Evolutionary conservation across 1,140 invertebrate species (phyloP), one percentile per base, ranked within the genome.

Genomic region (Leptinotarsa texana): DNA sequence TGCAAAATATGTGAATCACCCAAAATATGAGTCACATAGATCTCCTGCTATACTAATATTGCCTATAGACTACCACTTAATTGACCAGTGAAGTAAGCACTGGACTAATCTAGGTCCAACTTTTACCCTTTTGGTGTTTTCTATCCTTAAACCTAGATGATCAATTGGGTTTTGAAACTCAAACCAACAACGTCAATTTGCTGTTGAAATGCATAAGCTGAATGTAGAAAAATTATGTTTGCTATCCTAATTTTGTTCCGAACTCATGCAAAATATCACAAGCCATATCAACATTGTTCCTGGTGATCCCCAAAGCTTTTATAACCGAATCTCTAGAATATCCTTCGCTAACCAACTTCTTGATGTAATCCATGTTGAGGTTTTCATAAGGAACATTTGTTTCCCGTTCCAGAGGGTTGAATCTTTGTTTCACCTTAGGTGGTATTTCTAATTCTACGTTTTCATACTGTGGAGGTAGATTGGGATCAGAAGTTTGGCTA

Each of bases 201-300:
- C 48, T 69, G 27, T 57, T n/a, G 21, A 51, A 57, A 57, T 5
- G 51, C 51, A 72, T 42, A 62, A 18, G 17, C 17, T n/a, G 3
- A 62, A 17, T 47, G 22, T 33, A 72, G 13, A 72, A 47, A 48
- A 47, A 69, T 47, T 71, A 71, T 13, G 51, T 69, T 18, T 79
- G 82, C 81, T 84, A 84, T 83, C 83, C 83, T 75, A 85, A 77
- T 82, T 92, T 92, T n/a, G 90, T 90, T 13, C 89, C 95, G 86
- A 98, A 98, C 85, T 97, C 95, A 84, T 96, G 93, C 79, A 98
- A 88, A 86, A 98, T 98, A 86, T 97, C 95, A 87, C 95, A 93
- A 33, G 96, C 96, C 96, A 98, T 97, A 85, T 94, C 93, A 48
- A 97, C 89, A 86, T 98, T 94, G 85, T 98, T 98, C 72, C 94